These are phyloP conservation scores for Heliconius congener DNA, from an alignment of 1,140 invertebrate species.

Conservation along the genomic window DNA sequence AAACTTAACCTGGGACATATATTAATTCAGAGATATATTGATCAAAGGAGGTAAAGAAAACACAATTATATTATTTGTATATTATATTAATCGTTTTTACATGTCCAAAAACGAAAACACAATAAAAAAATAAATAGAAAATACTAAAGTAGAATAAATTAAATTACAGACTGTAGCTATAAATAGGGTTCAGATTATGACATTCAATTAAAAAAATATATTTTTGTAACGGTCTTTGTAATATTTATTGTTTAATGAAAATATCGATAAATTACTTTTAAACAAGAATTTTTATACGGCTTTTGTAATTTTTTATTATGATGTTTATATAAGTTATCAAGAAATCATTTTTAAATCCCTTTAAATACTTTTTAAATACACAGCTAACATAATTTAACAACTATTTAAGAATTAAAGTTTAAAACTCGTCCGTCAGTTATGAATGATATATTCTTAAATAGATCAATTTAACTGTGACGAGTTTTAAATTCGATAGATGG, in stretches of 20 bases:
- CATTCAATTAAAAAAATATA: neutral
- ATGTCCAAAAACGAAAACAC: constrained; percentile 22
- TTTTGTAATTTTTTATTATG: no score
- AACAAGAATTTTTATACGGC: no score
- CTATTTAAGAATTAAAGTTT: constrained; percentile 26
- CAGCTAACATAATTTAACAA: neutral
- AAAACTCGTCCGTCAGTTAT: constrained; percentile 31
- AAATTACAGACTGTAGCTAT: constrained; percentile 1
- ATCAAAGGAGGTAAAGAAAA: neutral
- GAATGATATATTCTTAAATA: constrained; percentile 19
- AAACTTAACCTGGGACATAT: no score
- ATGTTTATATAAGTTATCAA: neutral
- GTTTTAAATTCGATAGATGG: constrained; percentile 37
- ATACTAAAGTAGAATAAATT: constrained; percentile 8
- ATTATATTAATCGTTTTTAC: constrained; percentile 24
- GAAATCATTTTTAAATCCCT: neutral
- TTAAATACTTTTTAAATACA: constrained; percentile 7
- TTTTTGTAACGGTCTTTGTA: neutral
- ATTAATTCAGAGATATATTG: neutral
- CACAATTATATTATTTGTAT: neutral
- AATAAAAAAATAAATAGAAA: constrained; percentile 11
- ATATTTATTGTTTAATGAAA: no score
- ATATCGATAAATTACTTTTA: no score
- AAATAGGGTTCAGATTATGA: neutral
- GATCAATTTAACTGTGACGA: constrained; percentile 28